These are phyloP conservation scores for Aptenodytes forsteri DNA, from an alignment of 2,113 vertebrate genomes.

Conservation along the genomic window DNA sequence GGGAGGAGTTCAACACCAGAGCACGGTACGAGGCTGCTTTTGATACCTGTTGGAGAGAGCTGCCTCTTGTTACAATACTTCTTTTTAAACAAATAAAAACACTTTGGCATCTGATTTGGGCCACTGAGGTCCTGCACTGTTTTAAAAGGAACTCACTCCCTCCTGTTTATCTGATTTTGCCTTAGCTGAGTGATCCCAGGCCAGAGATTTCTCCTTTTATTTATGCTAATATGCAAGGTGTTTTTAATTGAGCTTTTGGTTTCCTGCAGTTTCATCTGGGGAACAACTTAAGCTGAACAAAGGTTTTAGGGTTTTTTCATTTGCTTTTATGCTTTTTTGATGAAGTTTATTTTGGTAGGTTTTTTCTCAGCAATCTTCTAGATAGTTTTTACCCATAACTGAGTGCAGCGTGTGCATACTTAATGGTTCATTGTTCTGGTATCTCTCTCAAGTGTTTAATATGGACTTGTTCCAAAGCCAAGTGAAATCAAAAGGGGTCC, in stretches of 20 bases:
- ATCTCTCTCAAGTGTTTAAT: constrained; percentile 2
- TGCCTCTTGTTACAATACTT: neutral
- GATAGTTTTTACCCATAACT: neutral
- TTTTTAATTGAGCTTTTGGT: constrained; percentile 64
- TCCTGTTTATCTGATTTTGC: constrained; percentile 48
- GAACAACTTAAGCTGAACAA: constrained; percentile 36
- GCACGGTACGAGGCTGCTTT: neutral
- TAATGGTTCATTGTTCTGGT: neutral
- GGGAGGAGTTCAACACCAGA: neutral
- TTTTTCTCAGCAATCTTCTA: constrained; percentile 5
- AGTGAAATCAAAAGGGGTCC: neutral
- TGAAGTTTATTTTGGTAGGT: constrained; percentile 34
- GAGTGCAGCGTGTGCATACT: neutral
- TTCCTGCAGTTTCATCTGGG: constrained; percentile 34
- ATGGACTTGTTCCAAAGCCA: neutral
- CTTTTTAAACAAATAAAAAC: neutral
- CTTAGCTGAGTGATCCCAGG: constrained; percentile 41
- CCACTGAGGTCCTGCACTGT: neutral
- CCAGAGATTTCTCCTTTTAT: constrained; percentile 60
- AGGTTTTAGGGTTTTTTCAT: constrained; percentile 1
- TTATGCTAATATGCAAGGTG: constrained; percentile 60
- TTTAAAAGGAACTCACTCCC: constrained; percentile 13
- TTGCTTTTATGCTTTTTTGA: constrained; percentile 48
- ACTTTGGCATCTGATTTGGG: neutral
- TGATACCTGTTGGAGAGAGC: neutral